phyloP scores from a whole-genome alignment of 1,140 invertebrate genomes.

The Procambarus virginalis region DNA sequence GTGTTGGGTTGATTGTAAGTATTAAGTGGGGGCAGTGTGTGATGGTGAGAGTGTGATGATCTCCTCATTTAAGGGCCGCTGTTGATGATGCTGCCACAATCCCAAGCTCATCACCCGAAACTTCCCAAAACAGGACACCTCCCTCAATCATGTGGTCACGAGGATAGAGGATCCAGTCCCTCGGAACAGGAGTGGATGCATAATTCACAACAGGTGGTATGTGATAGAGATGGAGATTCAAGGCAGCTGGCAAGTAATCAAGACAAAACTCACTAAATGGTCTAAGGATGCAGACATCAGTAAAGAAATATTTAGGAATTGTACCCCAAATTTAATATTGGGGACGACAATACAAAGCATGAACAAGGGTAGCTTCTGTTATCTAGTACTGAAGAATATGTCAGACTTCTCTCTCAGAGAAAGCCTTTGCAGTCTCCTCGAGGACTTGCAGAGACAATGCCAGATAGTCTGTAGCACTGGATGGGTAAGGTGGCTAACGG shows the following conservation, averaged over 20 bases:
- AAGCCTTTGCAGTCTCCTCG: not conserved
- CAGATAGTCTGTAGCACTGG: not conserved
- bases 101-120: too few species aligned
- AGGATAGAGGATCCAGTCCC: not conserved
- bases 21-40: too few species aligned
- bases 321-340: not conserved
- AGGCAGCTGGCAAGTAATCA: not conserved
- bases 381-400: not conserved
- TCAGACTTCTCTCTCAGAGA: not conserved
- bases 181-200: not conserved
- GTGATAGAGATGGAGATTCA: not conserved
- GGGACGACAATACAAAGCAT: not conserved
- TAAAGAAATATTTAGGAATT: not conserved
- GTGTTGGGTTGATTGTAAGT: too few species aligned
- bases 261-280: not conserved
- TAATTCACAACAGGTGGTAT: not conserved
- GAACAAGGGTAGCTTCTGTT: not conserved
- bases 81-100: too few species aligned
- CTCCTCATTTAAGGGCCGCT: too few species aligned
- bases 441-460: not conserved
- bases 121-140: not conserved
- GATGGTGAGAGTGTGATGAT: too few species aligned
- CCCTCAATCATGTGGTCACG: not conserved
- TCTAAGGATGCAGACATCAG: not conserved
- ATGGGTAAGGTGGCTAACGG: not conserved